Evolutionary conservation across 2,113 vertebrate genomes (phyloP).

Genomic region (Dasyornis broadbenti): DNA sequence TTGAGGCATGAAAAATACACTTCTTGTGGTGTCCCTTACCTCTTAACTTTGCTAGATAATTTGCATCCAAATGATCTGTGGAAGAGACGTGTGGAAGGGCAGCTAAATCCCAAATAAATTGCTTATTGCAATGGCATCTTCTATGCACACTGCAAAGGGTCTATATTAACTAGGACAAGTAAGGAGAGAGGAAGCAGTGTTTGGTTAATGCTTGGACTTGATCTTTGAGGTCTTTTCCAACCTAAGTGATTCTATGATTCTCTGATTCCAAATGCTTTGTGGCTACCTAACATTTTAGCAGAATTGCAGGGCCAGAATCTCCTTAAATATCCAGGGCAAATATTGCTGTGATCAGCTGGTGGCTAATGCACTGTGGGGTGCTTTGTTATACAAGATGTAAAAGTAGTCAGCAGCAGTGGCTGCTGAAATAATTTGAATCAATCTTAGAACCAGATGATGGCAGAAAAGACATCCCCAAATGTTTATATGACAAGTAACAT

Average conservation of each 20-base stretch:
- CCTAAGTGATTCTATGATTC: not conserved
- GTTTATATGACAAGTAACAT: not conserved
- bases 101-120: not conserved
- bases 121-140: not conserved
- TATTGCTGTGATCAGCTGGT: not conserved
- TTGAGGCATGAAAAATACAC: not conserved
- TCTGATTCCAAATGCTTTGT: not conserved
- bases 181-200: not conserved
- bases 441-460: not conserved
- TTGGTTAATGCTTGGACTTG: not conserved
- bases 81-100: not conserved
- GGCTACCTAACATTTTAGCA: not conserved
- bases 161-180: not conserved
- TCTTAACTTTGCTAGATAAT: not conserved
- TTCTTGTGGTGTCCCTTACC: not conserved
- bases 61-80: not conserved
- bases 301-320: not conserved
- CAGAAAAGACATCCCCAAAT: not conserved
- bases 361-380: not conserved
- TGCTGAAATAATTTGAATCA: not conserved
- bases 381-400: not conserved
- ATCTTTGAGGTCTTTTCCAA: not conserved
- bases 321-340: not conserved
- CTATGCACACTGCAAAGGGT: not conserved
- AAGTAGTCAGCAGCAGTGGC: not conserved